These are phyloP conservation scores for Ylistrum balloti DNA, from an alignment of 1,140 invertebrate genomes.

Conservation along the genomic window DNA sequence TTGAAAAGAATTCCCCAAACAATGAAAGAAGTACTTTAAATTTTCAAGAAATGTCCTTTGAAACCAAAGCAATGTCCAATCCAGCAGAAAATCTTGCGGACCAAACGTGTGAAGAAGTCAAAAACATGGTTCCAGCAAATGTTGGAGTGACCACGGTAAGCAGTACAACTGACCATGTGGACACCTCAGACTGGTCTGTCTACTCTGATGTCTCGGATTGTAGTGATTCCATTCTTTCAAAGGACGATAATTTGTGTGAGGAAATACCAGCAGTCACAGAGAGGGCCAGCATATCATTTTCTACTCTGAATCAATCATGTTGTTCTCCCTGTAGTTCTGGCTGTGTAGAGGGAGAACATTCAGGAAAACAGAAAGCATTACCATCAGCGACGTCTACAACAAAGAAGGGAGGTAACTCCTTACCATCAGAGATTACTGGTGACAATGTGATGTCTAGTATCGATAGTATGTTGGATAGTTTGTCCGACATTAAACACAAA, in stretches of 20 bases:
- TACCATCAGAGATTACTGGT: background rate
- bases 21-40: too few species aligned
- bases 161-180: background rate
- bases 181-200: background rate
- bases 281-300: background rate
- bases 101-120: background rate
- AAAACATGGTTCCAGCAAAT: background rate
- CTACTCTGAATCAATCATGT: too few species aligned
- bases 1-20: too few species aligned
- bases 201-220: background rate
- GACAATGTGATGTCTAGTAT: conserved; percentile 33
- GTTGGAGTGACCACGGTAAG: background rate
- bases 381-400: background rate
- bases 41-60: too few species aligned
- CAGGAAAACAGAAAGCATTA: background rate
- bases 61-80: background rate
- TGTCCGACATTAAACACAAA: background rate
- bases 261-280: background rate
- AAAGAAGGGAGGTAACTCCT: background rate
- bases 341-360: background rate
- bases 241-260: background rate
- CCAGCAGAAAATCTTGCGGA: background rate
- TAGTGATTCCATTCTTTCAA: background rate
- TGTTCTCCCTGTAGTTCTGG: too few species aligned
- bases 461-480: background rate